Evolutionary conservation across 2,888 invertebrate genomes (phyloP), one percentile per base, ranked within the genome.

Genomic region (Aromia moschata): DNA sequence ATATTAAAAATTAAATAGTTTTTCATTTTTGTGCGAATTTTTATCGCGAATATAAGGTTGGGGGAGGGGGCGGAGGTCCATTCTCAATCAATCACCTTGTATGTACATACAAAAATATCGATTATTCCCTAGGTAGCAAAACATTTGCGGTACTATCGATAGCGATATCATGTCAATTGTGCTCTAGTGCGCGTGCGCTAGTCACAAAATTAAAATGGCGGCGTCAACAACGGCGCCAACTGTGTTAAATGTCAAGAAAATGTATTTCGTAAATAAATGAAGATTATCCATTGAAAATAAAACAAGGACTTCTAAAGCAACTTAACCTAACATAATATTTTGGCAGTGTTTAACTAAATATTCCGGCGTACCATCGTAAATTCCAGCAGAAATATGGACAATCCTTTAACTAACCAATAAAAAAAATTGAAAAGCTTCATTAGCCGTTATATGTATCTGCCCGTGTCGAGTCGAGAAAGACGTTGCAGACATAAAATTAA

Each of bases 211-310:
- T 12, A 59, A 60, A 58, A 58, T 60, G 62, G 60, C 58, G 58
- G 53, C 49, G 45, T 56, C 62, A 58, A 60, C 65, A 63, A 61
- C 52, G 62, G 65, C 65, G 65, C 65, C 65, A 65, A 65, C 62
- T 56, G 58, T 61, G 55, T 61, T 47, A 65, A 56, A 62, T 56
- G 58, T 60, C 58, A 60, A 59, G 62, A 41, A 14, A 25, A 56
- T 49, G 53, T 36, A 53, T 49, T 59, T 47, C 18, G 36, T 41
- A 54, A 61, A 47, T 20, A 43, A 55, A 54, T 12, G 31, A 36
- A 59, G 54, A 59, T 52, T 54, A 61, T 52, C n/a, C n/a, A n/a
- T n/a, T n/a, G n/a, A n/a, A n/a, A n/a, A n/a, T n/a, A n/a, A n/a
- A n/a, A n/a, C n/a, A n/a, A n/a, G n/a, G n/a, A n/a, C n/a, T n/a